These are phyloP conservation scores for Entosphenus tridentatus DNA, from an alignment of 2,113 vertebrate species.

Conservation along the genomic window DNA sequence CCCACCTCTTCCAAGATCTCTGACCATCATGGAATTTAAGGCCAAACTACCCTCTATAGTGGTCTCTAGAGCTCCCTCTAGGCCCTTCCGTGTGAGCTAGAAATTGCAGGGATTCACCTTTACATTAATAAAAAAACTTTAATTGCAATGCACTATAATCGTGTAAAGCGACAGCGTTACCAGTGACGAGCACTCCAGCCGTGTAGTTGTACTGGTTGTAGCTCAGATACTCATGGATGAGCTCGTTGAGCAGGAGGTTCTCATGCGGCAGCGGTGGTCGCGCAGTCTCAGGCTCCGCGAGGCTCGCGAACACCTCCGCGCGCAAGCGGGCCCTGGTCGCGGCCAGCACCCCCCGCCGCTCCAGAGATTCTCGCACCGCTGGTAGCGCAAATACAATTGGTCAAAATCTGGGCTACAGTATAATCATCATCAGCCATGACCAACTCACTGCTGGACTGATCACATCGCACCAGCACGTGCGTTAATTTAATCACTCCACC, in stretches of 20 bases:
- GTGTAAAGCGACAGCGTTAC: slow-evolving; percentile 19
- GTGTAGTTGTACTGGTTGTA: slow-evolving; percentile 65
- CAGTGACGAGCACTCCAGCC: slow-evolving; percentile 51
- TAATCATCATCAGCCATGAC: too few relatives aligned
- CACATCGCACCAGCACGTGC: too few relatives aligned
- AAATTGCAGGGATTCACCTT: too few relatives aligned
- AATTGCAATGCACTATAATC: neutral
- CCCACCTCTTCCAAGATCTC: too few relatives aligned
- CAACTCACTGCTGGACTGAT: too few relatives aligned
- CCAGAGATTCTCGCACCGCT: slow-evolving; percentile 66
- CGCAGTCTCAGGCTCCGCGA: slow-evolving; percentile 42
- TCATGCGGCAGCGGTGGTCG: slow-evolving; percentile 43
- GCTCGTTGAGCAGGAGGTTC: slow-evolving; percentile 74
- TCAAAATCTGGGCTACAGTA: too few relatives aligned
- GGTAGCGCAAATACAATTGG: neutral
- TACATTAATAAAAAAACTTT: neutral
- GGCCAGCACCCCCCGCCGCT: slow-evolving; percentile 45
- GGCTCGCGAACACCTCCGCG: slow-evolving; percentile 61
- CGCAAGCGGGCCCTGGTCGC: slow-evolving; percentile 60
- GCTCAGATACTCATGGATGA: slow-evolving; percentile 77
- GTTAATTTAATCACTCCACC: too few relatives aligned
- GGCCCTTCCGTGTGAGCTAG: neutral
- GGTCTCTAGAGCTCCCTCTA: too few relatives aligned
- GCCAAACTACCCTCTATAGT: too few relatives aligned
- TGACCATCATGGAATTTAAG: too few relatives aligned